Base-by-base conservation (phyloP, 1,140 invertebrate species). In the Drosophila albomicans region DNA sequence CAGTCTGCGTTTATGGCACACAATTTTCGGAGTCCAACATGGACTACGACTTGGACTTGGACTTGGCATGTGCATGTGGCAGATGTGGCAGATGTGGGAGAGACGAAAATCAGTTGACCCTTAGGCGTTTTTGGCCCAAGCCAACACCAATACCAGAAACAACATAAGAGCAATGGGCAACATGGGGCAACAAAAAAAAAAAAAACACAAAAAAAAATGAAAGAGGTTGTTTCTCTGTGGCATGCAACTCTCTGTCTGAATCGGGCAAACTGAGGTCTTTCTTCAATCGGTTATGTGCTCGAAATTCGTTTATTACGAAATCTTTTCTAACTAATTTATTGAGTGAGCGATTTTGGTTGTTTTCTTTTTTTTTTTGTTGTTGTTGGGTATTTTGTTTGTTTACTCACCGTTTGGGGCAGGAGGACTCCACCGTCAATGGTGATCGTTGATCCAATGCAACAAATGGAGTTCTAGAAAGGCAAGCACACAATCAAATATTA, bases 391-490 rank as follows among this genome's bases (percentile, higher is more conserved):
- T 56, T 56, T n/a, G 46, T 66, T 63, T 25, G 46, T 66, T 63
- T 25, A 81, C 91, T 92, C 59, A 92, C 91, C 91, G 89, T 88
- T 92, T 92, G 75, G 91, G 91, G 76, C 91, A 92, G 82, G 91
- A 91, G 80, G 91, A 88, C 82, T 92, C 91, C 91, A 92, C 91
- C 87, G 91, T 92, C 91, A 92, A 92, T 80, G 91, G 80, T 75
- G 91, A 90, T 90, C 91, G 86, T 92, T 92, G 91, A 82, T 92
- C 91, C 91, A 92, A 91, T 91, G 91, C 91, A 90, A 92, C 84
- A 91, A 92, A 92, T 76, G 91, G 91, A 85, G 91, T 92, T 87
- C 91, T 92, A 76, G 30, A 67, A 56, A 32, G 35, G 15, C 45
- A 35, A 65, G 52, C 7, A 69, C 7, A 66, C 10, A 52, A 5